These are phyloP conservation scores for Gymnobelideus leadbeateri DNA, from an alignment of 2,113 vertebrate genomes.

Conservation along the genomic window DNA sequence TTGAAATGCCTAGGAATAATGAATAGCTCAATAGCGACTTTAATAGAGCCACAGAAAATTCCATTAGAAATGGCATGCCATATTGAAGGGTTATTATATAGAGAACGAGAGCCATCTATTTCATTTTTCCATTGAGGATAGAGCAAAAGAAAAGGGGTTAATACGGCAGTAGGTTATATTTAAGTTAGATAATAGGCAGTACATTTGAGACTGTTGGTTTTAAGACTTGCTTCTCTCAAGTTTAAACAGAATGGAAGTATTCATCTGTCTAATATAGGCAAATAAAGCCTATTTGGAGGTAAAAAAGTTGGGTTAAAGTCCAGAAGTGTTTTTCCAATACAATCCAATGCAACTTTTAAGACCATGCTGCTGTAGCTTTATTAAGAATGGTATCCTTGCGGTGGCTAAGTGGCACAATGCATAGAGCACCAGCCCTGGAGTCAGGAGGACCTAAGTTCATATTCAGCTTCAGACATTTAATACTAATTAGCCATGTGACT, in stretches of 20 bases:
- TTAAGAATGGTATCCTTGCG: background rate
- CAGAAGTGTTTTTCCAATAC: background rate
- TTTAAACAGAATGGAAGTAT: slow-evolving; percentile 16
- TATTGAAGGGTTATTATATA: background rate
- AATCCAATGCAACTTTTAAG: background rate
- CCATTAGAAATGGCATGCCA: background rate
- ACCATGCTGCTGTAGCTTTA: background rate
- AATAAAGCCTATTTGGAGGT: background rate
- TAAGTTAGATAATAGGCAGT: background rate
- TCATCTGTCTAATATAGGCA: slow-evolving; percentile 36
- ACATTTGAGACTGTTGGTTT: slow-evolving; percentile 1
- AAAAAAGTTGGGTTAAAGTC: background rate
- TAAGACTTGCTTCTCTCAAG: slow-evolving; percentile 44
- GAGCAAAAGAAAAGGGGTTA: background rate
- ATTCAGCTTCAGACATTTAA: too few species aligned
- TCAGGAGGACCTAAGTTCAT: too few species aligned
- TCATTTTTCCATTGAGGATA: background rate
- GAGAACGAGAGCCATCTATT: background rate
- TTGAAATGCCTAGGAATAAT: slow-evolving; percentile 66
- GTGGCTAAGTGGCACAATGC: too few species aligned
- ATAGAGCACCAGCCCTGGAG: too few species aligned
- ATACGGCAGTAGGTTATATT: background rate
- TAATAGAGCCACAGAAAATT: background rate
- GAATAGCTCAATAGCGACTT: background rate
- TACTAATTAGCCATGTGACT: too few species aligned